Base-by-base conservation (phyloP, 2,797 vertebrate genomes). In the Hylomyscus alleni region DNA sequence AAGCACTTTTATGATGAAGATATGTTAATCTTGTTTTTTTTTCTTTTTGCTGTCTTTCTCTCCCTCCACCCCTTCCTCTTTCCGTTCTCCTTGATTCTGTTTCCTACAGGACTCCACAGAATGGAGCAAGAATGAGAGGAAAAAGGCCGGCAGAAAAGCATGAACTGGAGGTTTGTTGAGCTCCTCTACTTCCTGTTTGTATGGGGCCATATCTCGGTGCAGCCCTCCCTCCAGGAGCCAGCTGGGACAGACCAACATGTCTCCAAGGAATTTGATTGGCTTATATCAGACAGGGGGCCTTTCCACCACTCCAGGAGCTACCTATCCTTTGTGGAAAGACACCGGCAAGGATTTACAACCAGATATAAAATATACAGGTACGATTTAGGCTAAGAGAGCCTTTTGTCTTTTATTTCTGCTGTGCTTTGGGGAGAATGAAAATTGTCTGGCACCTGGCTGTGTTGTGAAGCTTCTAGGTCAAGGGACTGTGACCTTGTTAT, bases 71-170 rank as follows among this genome's bases (percentile, higher is more conserved):
- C 65, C 0, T 72, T 96, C 76, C 78, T 76, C 3, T 15, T 92
- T 13, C 20, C 12, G 58, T 19, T 96, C 92, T 91, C 17, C 95
- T 95, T 97, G 96, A 88, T 96, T 86, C 96, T 87, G 97, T 94
- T 97, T 88, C 96, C 83, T 95, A 95, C 98, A 99, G 99, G 99
- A 99, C 99, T 99, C 99, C 99, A 99, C 99, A 99, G 99, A 99
- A 99, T 99, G 99, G 99, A 99, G 99, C 99, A 99, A 99, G 99
- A 99, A 99, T 99, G 99, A 99, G 99, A 99, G 99, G 99, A 99
- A 99, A 99, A 99, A 99, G 99, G 99, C 99, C 99, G 99, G 99
- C 99, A 99, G 99, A 99, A 99, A 99, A 99, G 99, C 99, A 99
- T 99, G 99, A 99, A 99, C 99, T 99, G 99, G 99, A 99, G 99